These are phyloP conservation scores for Pollicipes pollicipes DNA, from an alignment of 1,140 invertebrate species.

Conservation along the genomic window DNA sequence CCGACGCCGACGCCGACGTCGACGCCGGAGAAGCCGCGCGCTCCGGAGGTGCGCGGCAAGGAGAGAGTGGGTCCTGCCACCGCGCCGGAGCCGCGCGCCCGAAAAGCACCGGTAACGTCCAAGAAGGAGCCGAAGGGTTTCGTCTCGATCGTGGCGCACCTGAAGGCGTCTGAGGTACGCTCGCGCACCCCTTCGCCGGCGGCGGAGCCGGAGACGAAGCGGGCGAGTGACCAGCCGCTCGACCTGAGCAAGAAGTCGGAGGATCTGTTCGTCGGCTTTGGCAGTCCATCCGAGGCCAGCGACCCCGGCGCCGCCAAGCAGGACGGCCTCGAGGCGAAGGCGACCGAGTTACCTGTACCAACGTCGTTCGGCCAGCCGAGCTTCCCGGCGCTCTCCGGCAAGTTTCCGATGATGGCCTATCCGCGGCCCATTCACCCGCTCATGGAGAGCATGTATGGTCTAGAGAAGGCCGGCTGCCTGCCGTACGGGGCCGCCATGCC, in stretches of 20 bases:
- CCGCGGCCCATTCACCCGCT: slow-evolving; percentile 56
- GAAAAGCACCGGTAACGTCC: background rate
- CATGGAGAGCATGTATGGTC: slow-evolving; percentile 24
- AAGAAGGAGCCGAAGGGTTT: background rate
- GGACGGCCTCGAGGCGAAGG: background rate
- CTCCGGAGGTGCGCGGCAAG: slow-evolving; percentile 8
- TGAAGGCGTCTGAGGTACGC: background rate
- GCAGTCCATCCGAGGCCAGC: no score
- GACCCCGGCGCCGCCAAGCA: background rate
- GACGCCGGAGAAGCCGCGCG: background rate
- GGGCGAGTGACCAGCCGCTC: background rate
- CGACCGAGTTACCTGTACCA: background rate
- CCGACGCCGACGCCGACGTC: background rate
- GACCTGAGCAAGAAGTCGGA: background rate
- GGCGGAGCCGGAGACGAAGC: background rate
- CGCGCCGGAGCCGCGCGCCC: background rate
- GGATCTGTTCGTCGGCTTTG: background rate
- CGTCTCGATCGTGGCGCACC: background rate
- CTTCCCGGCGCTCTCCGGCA: background rate
- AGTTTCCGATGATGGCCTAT: slow-evolving; percentile 38
- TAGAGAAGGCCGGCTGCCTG: background rate
- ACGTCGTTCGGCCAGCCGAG: background rate
- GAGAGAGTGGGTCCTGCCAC: slow-evolving; percentile 5
- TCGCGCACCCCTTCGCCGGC: background rate
- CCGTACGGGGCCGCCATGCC: background rate